Evolutionary conservation across 1,140 invertebrate species (phyloP), one percentile per base, ranked within the genome.

Genomic region (Drosophila jambulina): DNA sequence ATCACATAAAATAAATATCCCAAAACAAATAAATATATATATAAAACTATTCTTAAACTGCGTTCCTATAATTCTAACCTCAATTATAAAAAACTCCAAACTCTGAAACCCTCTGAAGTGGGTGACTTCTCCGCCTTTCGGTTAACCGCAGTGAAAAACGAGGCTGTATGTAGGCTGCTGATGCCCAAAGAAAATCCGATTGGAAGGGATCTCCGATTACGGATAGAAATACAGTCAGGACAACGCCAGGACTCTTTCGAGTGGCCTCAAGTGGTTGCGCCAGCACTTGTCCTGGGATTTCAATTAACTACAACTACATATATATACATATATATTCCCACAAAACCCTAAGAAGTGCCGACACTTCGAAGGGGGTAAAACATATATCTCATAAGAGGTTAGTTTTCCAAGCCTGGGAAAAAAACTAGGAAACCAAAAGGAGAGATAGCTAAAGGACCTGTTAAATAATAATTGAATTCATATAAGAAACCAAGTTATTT

Each of bases 141-240:
- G 71, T 60, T 72, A 72, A 72, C 71, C 71, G 57, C 71, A 75
- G 0, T 72, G 67, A 60, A 61, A 61, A 40, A 12, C 19, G 48
- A 61, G 23, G 25, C 46, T 38, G 3, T 53, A 51, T 43, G 19
- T 60, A 43, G 23, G 21, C 19, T 32, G 7, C 15, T 17, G 36
- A 25, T 43, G 23, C 27, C 27, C 27, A 19, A 40, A 25, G 34
- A 19, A 32, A 34, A 54, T 36, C 34, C 32, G 34, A 69, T 70
- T 45, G 15, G 13, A 32, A 32, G 15, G 21, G 8, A 57, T 78
- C 45, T 82, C 58, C 56, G 25, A 75, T 82, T 78, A 61, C 80
- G 17, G 36, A n/a, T 34, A 65, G 57, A 51, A 65, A 45, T n/a
- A 3, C 10, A 40, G 61, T 19, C 48, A 56, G 67, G 67, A 70